Base-by-base conservation (phyloP, 1,140 invertebrate genomes). In the Drosophila lacertosa region DNA sequence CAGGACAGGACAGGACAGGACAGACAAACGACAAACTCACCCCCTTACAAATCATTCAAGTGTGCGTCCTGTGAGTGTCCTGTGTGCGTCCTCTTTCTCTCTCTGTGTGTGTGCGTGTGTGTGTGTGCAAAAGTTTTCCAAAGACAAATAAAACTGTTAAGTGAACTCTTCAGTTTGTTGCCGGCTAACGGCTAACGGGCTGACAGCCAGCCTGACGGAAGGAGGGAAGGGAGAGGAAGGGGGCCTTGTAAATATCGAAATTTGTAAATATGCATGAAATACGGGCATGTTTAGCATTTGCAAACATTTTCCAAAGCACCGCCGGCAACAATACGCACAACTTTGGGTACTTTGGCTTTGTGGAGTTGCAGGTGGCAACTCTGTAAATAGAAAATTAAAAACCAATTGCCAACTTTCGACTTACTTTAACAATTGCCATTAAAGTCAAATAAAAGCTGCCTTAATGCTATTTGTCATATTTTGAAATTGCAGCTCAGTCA, bases 121-220 rank as follows among this genome's bases (percentile, higher is more conserved):
- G 59, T 35, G 50, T 60, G 39, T 58, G 62, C 63, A 75, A 83
- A 86, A 83, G 76, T 83, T 83, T 83, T 80, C 72, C 72, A 83
- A 83, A 86, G 80, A 83, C 80, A 83, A 83, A 83, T 83, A 83
- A 83, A 83, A 83, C 80, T 80, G 80, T 83, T 83, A 86, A 83
- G 80, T 86, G 80, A 83, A 83, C 81, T 83, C 80, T 84, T 80
- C 81, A 76, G 77, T 79, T 74, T 79, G 72, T 71, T 79, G 66
- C 76, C 68, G 57, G 53, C 64, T 32, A 60, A 57, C 68, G 57
- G 53, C 64, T 32, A 60, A 57, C 45, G 57, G 59, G 39, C 62
- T 65, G 62, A 71, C 62, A 26, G 13, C n/a, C 47, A 42, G 59
- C 40, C 58, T 22, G 37, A 44, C 35, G 0, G 6, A 63, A 82